Evolutionary conservation across 2,113 vertebrate genomes (phyloP).

Genomic region (Mungos mungo): DNA sequence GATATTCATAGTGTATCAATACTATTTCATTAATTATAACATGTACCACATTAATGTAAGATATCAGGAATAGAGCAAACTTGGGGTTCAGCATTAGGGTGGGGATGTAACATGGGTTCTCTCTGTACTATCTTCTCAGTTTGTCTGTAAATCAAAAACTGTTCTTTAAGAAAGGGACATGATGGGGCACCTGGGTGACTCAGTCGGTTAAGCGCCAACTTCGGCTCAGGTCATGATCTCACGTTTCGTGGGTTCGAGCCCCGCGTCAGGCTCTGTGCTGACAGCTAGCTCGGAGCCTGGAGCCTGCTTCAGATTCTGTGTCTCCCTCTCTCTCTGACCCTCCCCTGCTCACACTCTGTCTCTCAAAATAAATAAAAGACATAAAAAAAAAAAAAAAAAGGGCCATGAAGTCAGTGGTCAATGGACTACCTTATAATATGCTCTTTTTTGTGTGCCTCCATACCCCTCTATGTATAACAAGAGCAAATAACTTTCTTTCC

Average conservation of each 20-base stretch:
- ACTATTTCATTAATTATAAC: background rate
- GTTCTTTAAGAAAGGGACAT: background rate
- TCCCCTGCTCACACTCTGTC: too few relatives aligned
- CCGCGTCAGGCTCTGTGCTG: too few relatives aligned
- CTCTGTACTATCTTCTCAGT: background rate
- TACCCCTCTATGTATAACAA: background rate
- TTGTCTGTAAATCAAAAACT: background rate
- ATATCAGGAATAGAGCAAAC: background rate
- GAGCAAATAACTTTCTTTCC: background rate
- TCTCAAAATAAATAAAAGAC: too few relatives aligned
- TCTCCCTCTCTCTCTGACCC: too few relatives aligned
- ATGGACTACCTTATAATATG: background rate
- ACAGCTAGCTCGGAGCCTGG: too few relatives aligned
- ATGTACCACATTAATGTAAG: background rate
- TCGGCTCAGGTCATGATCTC: too few relatives aligned
- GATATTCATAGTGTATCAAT: background rate
- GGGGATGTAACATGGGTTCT: background rate
- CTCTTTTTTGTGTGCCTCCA: background rate
- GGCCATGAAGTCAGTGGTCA: background rate
- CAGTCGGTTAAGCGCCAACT: too few relatives aligned
- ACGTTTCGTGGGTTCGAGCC: too few relatives aligned
- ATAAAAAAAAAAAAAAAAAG: too few relatives aligned
- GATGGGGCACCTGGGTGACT: background rate
- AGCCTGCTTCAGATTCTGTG: too few relatives aligned
- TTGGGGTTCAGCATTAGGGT: background rate